Base-by-base conservation (phyloP, 2,113 vertebrate species). In the Scomber colias region DNA sequence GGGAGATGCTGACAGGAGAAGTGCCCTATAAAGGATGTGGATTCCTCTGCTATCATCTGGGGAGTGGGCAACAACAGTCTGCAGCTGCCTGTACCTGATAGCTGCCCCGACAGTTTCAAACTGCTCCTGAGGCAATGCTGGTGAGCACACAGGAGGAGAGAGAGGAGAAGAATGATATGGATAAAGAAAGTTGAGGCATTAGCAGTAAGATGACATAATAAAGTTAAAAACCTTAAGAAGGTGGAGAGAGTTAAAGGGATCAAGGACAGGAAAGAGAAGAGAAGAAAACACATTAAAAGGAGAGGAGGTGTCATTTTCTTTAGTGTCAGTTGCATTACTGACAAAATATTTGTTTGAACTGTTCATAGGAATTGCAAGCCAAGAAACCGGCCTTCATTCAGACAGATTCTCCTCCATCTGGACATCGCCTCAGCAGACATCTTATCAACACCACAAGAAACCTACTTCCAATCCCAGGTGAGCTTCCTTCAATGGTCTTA, bases 1-100 rank as follows among this genome's bases (percentile, higher is more conserved):
- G 98, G 98, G 98, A 99, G 95, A 96, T 99, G 93, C 89, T 99
- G 89, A 99, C 97, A 0, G 97, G 97, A 0, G 98, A 98, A 93
- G 98, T 99, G 84, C 98, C 98, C 74, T 99, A 99, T 87, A 99
- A 99, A 98, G 92, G 98, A 99, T 0, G 98, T 99, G 81, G 98
- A 99, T 85, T 99, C 98, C 1, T 99, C 98, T 0, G 98, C 98
- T 77, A 99, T 99, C 63, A 99, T 99, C 86, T 99, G 98, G 98
- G 97, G 98, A 1, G 98, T 99, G 51, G 98, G 98, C 54, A 99
- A 98, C 94, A 99, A 99, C 94, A 99, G 98, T 90, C 96, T 99
- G 24, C 97, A 99, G 90, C 95, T 99, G 91, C 98, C 97, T 8
- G 96, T 99, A 3, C 98, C 98, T 24, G 96, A 98, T 50, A 95